Percentiles rank a stretch among this genome's conserved stretches.
Evolutionary conservation across 2,888 invertebrate genomes (phyloP).

Genomic region (Nebria salina): DNA sequence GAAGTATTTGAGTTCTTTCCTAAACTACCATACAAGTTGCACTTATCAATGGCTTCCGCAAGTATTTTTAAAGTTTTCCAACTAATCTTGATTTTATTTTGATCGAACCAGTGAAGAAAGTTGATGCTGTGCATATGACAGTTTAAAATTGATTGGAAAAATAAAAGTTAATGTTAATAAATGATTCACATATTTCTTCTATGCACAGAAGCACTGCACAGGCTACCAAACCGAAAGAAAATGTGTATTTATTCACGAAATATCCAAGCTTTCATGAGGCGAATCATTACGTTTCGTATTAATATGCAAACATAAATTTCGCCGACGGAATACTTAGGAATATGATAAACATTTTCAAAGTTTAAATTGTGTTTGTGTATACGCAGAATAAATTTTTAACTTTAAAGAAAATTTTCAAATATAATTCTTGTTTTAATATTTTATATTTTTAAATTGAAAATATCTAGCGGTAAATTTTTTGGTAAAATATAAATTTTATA

Average conservation of each 20-base stretch:
- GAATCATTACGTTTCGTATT: slow-evolving; percentile 30
- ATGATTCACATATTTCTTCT: slow-evolving; percentile 23
- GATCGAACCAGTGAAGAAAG: neutral
- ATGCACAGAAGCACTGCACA: neutral
- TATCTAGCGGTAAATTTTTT: too few species aligned
- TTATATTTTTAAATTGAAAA: neutral
- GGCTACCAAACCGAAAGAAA: slow-evolving; percentile 12
- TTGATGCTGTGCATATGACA: slow-evolving; percentile 42
- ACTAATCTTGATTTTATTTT: slow-evolving; percentile 27
- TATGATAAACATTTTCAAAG: slow-evolving; percentile 40
- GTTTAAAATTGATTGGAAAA: slow-evolving; percentile 43
- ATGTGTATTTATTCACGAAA: neutral
- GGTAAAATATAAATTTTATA: too few species aligned
- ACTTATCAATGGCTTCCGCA: slow-evolving; percentile 9
- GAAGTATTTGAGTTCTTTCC: slow-evolving; percentile 38
- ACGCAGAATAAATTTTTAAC: neutral
- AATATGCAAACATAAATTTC: slow-evolving; percentile 40
- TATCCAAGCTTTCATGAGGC: neutral
- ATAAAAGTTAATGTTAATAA: slow-evolving; percentile 41
- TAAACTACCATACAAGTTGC: slow-evolving; percentile 40
- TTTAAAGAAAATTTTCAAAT: neutral
- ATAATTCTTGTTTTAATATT: neutral
- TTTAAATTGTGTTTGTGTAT: slow-evolving; percentile 37
- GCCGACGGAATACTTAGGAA: slow-evolving; percentile 21
- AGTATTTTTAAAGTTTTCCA: slow-evolving; percentile 27